phyloP scores from a whole-genome alignment of 2,113 vertebrate species.

The Cottus gobio region DNA sequence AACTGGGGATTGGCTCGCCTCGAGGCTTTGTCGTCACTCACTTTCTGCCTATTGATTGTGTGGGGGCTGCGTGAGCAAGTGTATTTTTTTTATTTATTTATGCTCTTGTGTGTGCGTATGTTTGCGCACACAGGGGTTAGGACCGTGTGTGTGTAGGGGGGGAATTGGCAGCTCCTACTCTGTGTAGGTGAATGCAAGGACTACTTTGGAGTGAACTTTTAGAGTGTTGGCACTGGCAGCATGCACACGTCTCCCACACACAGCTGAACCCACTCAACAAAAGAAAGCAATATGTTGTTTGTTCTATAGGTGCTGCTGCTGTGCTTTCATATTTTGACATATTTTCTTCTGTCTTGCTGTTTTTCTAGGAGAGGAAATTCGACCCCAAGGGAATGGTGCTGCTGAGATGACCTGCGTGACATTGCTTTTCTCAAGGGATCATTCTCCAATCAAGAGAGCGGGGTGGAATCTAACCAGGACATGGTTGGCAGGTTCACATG shows the following conservation, averaged over 20 bases:
- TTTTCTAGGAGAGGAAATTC: constrained; percentile 65
- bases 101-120: constrained; percentile 5
- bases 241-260: constrained; percentile 65
- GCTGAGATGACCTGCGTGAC: constrained; percentile 80
- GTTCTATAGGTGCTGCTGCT: constrained; percentile 39
- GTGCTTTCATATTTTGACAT: constrained; percentile 25
- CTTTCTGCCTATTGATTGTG: constrained; percentile 70
- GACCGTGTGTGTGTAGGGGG: constrained; percentile 24
- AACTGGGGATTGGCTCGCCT: constrained; percentile 53
- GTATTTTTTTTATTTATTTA: constrained; percentile 4
- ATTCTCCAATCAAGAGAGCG: constrained; percentile 65
- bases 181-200: constrained; percentile 72
- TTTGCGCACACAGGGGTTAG: no score
- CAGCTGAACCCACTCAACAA: constrained; percentile 56
- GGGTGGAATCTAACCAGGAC: constrained; percentile 43
- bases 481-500: constrained; percentile 67
- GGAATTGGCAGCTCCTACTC: constrained; percentile 62
- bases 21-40: constrained; percentile 68
- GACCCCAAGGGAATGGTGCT: constrained; percentile 56
- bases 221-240: constrained; percentile 44
- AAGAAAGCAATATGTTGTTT: constrained; percentile 30
- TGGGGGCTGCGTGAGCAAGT: constrained; percentile 47
- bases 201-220: constrained; percentile 68
- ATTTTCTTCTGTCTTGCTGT: constrained; percentile 20
- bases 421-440: constrained; percentile 61